Conservation (phyloP, 2,113 vertebrate species). For the Urocolius indicus region DNA sequence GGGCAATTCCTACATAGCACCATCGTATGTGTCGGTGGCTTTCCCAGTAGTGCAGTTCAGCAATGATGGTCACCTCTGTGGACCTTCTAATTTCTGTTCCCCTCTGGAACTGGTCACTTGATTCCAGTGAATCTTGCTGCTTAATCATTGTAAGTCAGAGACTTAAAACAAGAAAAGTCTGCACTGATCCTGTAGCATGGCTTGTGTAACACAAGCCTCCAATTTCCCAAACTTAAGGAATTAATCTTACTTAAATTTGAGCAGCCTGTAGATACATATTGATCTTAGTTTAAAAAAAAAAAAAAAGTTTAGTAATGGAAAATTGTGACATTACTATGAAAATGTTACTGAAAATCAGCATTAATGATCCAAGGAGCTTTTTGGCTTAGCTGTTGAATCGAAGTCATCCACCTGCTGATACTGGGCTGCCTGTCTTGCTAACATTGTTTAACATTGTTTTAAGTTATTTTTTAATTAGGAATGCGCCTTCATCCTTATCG, state of each 20-base stretch:
- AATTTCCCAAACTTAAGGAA: neutral
- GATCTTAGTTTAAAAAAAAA: neutral
- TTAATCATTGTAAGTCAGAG: neutral
- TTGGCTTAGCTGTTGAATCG: neutral
- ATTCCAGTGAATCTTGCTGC: neutral
- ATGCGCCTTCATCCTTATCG: neutral
- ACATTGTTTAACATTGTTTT: neutral
- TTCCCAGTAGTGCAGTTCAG: neutral
- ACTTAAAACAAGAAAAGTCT: neutral
- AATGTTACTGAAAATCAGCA: constrained; percentile 23
- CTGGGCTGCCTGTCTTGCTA: neutral
- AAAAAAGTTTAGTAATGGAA: constrained; percentile 1
- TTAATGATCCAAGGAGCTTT: constrained; percentile 14
- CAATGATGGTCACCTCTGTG: neutral
- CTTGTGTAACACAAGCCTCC: neutral
- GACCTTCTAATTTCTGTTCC: neutral
- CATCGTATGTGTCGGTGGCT: rapidly evolving
- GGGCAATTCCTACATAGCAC: neutral
- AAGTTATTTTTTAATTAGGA: neutral
- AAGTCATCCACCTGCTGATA: neutral
- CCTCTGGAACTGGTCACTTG: neutral
- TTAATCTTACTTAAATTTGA: constrained; percentile 19
- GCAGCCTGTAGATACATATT: constrained; percentile 12
- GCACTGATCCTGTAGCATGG: neutral
- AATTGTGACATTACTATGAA: neutral